Base-by-base conservation (phyloP, 2,888 invertebrate species). In the Rhingia campestris region DNA sequence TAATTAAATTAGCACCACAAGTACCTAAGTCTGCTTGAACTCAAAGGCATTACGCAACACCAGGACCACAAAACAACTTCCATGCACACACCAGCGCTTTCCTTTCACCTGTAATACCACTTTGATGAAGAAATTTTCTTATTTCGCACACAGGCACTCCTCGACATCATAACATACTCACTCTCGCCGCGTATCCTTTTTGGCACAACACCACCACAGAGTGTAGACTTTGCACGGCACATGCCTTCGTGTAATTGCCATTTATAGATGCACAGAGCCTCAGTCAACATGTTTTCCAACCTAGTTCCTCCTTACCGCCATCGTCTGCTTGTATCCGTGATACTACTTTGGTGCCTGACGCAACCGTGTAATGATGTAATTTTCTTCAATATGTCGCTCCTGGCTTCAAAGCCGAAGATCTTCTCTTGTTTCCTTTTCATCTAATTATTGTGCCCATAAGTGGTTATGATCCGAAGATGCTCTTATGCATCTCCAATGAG, bases 291-390 rank as follows among this genome's bases (percentile, higher is more conserved):
- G 39, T 45, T 76, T 43, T 51, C 35, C 39, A 47, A 53, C 53
- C 59, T 70, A 35, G 63, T 45, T 12, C 35, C 30, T 45, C 30
- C 9, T 6, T 22, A 2, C 22, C 12, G 5, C 6, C n/a, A 4
- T 33, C 6, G n/a, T 56, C n/a, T 32, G 12, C 32, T 39, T 9
- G 41, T 32, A n/a, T 35, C 32, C 30, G 10, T 7, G 10, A n/a
- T 4, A 6, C 6, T 22, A 69, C 61, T 61, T 63, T 69, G 64
- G 81, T 81, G 77, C 77, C 49, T 63, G 67, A 61, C 56, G 63
- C 73, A 58, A 73, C 81, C 81, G 66, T 72, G 81, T 82, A 82
- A 82, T 82, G 81, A 82, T 82, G 81, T 82, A 82, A 82, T 82
- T 77, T 73, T 82, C 77, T 67, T 67, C 67, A 43, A 73, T 73